A percentile compares a stretch with the other conserved stretches of the same genome.
These are phyloP conservation scores for Therioaphis trifolii DNA, from an alignment of 2,888 invertebrate genomes.

Conservation along the genomic window DNA sequence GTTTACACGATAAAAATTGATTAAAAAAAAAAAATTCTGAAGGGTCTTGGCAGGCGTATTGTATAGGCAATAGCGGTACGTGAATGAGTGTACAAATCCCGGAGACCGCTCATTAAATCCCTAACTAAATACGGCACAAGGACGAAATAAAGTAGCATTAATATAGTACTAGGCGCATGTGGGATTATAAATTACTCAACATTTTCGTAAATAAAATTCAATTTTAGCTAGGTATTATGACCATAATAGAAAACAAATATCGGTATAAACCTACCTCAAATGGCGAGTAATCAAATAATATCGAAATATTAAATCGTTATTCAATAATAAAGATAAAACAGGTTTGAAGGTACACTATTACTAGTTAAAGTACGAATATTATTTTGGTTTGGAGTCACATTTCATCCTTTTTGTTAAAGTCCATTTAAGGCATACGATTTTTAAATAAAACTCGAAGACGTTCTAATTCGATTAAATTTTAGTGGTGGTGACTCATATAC, in stretches of 20 bases:
- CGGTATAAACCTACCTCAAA: too few relatives aligned
- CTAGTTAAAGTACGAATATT: too few relatives aligned
- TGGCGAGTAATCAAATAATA: too few relatives aligned
- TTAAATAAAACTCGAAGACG: not conserved
- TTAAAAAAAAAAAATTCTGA: not conserved
- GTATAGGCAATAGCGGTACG: slow-evolving; percentile 58
- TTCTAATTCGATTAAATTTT: not conserved
- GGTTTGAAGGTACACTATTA: too few relatives aligned
- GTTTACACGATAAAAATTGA: not conserved
- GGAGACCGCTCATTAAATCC: not conserved
- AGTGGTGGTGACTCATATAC: not conserved
- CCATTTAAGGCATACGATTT: too few relatives aligned
- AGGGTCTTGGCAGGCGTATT: slow-evolving; percentile 45
- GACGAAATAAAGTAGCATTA: not conserved
- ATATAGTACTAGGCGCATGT: not conserved
- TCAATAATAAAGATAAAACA: too few relatives aligned
- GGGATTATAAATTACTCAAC: not conserved
- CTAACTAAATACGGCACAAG: not conserved
- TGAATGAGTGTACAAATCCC: not conserved
- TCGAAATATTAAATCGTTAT: too few relatives aligned
- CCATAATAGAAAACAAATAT: too few relatives aligned
- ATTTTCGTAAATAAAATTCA: not conserved
- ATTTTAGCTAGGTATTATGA: not conserved
- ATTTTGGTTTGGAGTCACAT: too few relatives aligned
- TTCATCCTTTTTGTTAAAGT: too few relatives aligned